Conservation (phyloP, 2,797 vertebrate species). For the Emys orbicularis region DNA sequence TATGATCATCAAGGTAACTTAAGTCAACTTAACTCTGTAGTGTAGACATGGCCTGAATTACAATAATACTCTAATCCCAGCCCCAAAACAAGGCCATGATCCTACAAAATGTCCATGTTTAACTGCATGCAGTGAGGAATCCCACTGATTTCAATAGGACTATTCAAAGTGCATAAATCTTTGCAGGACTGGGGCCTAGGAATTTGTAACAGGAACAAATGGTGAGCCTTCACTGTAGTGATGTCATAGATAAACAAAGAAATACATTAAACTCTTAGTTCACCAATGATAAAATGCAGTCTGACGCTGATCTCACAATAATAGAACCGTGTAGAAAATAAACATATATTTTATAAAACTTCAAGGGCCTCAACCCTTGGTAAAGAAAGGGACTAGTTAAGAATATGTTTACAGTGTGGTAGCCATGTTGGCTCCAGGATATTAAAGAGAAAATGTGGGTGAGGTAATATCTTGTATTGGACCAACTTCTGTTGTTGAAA, state of each 20-base stretch:
- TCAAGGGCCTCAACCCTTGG: not conserved
- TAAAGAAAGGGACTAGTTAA: not conserved
- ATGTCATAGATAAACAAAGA: not conserved
- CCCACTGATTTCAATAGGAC: not conserved
- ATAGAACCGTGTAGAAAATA: fast-evolving
- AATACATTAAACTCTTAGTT: fast-evolving
- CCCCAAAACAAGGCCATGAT: not conserved
- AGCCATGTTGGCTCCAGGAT: not conserved
- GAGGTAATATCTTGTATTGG: not conserved
- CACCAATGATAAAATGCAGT: not conserved
- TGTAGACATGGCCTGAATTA: not conserved
- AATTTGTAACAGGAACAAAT: not conserved
- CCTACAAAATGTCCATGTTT: not conserved
- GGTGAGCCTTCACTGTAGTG: not conserved
- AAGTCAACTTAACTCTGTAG: no score
- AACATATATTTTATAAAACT: fast-evolving
- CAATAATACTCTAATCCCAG: not conserved
- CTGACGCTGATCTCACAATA: fast-evolving
- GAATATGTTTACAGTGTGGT: not conserved
- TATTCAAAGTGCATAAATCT: not conserved
- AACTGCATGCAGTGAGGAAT: not conserved
- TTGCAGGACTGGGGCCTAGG: not conserved
- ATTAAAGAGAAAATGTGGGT: not conserved
- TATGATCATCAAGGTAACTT: no score
- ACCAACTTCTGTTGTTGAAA: not conserved